phyloP scores from a whole-genome alignment of 2,113 vertebrate species.

The Tinamus guttatus region DNA sequence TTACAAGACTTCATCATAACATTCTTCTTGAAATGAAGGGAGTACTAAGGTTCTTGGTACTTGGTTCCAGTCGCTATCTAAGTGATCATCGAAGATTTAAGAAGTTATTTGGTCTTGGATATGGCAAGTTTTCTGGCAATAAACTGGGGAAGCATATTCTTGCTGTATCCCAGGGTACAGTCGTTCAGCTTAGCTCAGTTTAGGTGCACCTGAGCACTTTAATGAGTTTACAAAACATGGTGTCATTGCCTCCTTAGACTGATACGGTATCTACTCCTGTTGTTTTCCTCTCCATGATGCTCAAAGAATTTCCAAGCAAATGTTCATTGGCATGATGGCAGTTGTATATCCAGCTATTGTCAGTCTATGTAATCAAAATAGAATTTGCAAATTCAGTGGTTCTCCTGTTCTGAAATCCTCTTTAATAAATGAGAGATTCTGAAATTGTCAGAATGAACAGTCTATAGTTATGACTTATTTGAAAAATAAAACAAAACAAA shows the following conservation, averaged over 20 bases:
- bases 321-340: background rate
- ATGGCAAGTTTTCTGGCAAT: background rate
- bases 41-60: background rate
- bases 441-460: background rate
- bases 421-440: background rate
- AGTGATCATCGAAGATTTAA: background rate
- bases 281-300: background rate
- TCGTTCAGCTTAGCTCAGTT: background rate
- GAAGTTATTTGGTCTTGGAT: background rate
- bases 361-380: background rate
- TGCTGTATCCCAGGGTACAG: background rate
- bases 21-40: background rate
- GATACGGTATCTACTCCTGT: background rate
- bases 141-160: background rate
- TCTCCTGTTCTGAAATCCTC: background rate
- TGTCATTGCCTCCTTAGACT: background rate
- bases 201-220: background rate
- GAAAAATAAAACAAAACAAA: background rate
- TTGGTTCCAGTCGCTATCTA: background rate
- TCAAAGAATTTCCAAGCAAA: background rate
- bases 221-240: background rate
- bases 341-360: background rate
- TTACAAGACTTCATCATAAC: background rate
- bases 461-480: background rate
- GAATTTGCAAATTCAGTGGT: background rate